Conservation (phyloP, 2,888 invertebrate species). For the Lypha dubia region DNA sequence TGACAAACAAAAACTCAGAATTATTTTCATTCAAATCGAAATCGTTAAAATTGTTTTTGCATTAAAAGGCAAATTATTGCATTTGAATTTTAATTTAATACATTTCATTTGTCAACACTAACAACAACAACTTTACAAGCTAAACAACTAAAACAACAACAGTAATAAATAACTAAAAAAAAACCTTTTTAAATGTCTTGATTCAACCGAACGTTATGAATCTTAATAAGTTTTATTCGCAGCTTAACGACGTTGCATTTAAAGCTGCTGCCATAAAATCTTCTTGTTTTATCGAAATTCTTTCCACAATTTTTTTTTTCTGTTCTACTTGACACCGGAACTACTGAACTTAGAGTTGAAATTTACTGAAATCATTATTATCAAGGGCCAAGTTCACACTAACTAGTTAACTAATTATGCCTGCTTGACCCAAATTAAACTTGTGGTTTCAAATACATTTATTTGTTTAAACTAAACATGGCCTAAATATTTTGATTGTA, state of each 20-base stretch:
- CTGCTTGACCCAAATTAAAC: no score
- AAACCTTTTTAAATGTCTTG: slow-evolving; percentile 39
- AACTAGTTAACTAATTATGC: no score
- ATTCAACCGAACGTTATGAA: slow-evolving; percentile 24
- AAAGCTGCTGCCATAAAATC: not conserved
- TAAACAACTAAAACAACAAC: slow-evolving; percentile 24
- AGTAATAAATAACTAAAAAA: slow-evolving; percentile 44
- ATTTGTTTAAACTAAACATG: no score
- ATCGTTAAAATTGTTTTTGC: slow-evolving; percentile 33
- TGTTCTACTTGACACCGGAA: not conserved
- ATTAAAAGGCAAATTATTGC: slow-evolving; percentile 36
- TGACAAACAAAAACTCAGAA: slow-evolving; percentile 35
- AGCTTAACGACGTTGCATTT: not conserved
- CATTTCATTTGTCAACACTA: slow-evolving; percentile 4
- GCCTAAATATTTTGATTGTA: no score
- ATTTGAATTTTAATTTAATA: slow-evolving; percentile 45
- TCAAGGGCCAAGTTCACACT: no score
- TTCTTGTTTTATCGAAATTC: not conserved
- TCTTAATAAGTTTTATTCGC: slow-evolving; percentile 36
- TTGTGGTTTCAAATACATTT: no score
- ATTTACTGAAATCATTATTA: not conserved
- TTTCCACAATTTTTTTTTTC: not conserved
- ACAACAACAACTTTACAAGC: slow-evolving; percentile 22
- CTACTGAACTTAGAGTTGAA: not conserved
- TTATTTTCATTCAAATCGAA: slow-evolving; percentile 12